phyloP scores from a whole-genome alignment of 2,113 vertebrate species.

The Siphamia tubifer region DNA sequence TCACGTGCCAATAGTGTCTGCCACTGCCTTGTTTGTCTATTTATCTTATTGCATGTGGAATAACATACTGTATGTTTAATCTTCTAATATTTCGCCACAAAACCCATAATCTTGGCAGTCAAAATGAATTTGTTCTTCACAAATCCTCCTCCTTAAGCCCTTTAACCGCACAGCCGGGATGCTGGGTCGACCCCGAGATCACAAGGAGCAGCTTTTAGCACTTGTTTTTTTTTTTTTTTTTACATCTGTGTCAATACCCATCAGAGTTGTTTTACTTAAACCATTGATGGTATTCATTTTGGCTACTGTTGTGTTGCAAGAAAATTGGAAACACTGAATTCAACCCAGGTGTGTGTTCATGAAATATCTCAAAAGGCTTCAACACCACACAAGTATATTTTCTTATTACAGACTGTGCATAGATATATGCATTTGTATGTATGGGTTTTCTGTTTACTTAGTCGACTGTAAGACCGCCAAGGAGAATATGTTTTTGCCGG shows the following conservation, averaged over 20 bases:
- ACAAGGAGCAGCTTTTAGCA: constrained; percentile 21
- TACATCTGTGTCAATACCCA: constrained; percentile 19
- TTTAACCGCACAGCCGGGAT: constrained; percentile 41
- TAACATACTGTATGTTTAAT: constrained; percentile 48
- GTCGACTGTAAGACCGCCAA: too few relatives aligned
- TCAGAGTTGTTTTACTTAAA: constrained; percentile 29
- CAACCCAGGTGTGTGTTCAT: constrained; percentile 1
- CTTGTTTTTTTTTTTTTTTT: too few relatives aligned
- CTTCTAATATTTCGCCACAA: constrained; percentile 52
- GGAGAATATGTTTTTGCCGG: too few relatives aligned
- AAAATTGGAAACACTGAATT: constrained; percentile 1
- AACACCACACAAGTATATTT: too few relatives aligned
- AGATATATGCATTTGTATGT: too few relatives aligned
- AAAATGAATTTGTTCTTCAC: constrained; percentile 50
- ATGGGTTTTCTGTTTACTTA: too few relatives aligned
- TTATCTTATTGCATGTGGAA: constrained; percentile 44
- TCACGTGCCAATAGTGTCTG: constrained; percentile 15
- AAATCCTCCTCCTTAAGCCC: constrained; percentile 59
- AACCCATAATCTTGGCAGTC: constrained; percentile 57
- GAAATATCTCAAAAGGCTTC: too few relatives aligned
- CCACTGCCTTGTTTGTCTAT: constrained; percentile 32
- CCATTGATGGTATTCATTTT: constrained; percentile 3
- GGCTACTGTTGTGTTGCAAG: constrained; percentile 4
- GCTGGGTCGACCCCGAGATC: constrained; percentile 23
- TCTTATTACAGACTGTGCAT: too few relatives aligned